Percentiles rank a stretch among this genome's conserved stretches.
Conservation (phyloP, 2,797 vertebrate species). For the Triplophysa yarkandensis region DNA sequence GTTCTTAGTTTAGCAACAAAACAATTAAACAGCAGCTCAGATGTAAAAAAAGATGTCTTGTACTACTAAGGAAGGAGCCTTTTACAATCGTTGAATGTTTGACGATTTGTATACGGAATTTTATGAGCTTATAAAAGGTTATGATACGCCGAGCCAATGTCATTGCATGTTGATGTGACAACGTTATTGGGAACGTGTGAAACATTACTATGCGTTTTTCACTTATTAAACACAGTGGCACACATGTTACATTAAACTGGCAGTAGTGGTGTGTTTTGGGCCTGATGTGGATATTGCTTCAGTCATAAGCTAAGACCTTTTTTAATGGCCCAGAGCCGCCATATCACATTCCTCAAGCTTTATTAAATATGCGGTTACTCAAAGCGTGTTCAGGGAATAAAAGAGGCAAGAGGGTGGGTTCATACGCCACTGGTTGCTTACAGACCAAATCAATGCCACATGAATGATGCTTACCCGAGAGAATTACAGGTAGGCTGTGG, state of each 20-base stretch:
- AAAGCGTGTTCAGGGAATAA: constrained; percentile 61
- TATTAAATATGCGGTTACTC: constrained; percentile 75
- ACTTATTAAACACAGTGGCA: constrained; percentile 24
- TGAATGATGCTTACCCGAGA: constrained; percentile 62
- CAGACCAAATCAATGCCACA: constrained; percentile 70
- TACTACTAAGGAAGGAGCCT: constrained; percentile 52
- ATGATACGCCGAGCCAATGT: constrained; percentile 43
- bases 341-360: constrained; percentile 60
- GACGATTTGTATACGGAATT: constrained; percentile 65
- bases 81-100: constrained; percentile 62
- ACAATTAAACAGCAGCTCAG: constrained; percentile 69
- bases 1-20: constrained; percentile 70
- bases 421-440: constrained; percentile 67
- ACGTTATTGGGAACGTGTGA: constrained; percentile 58
- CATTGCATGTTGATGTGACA: constrained; percentile 56
- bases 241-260: constrained; percentile 52
- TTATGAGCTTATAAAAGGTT: constrained; percentile 58
- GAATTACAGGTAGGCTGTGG: constrained; percentile 23
- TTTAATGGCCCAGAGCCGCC: constrained; percentile 66
- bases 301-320: constrained; percentile 53
- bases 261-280: constrained; percentile 54
- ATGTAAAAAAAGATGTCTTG: constrained; percentile 49
- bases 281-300: constrained; percentile 64
- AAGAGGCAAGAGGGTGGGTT: constrained; percentile 64
- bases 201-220: constrained; percentile 22